These are phyloP conservation scores for Chrysaora quinquecirrha DNA, from an alignment of 30 jellyfish, hydroid and myxozoan species.

Conservation along the genomic window DNA sequence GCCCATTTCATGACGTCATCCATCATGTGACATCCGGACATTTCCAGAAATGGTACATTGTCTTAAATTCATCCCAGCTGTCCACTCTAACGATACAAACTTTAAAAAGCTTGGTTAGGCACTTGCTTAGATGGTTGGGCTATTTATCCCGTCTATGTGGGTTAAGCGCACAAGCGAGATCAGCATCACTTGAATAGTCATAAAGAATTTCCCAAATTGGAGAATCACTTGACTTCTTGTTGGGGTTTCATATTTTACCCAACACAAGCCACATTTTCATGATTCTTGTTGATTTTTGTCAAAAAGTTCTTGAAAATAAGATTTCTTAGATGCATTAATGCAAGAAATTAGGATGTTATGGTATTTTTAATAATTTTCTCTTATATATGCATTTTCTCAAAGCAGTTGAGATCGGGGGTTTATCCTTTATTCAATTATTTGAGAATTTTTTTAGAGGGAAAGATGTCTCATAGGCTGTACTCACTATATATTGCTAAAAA, in stretches of 20 bases:
- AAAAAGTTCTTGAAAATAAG: too few species aligned
- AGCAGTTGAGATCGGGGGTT: conserved; percentile 11
- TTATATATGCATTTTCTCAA: neutral
- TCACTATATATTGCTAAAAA: neutral
- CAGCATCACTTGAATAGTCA: neutral
- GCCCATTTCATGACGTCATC: conserved; percentile 26
- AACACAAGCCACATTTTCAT: conserved; percentile 16
- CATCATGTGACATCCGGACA: neutral
- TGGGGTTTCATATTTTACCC: conserved; percentile 6
- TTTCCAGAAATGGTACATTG: neutral
- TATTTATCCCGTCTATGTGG: too few species aligned
- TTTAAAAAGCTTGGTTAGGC: neutral
- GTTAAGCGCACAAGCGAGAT: neutral
- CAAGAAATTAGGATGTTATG: conserved; percentile 1
- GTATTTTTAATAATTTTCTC: neutral
- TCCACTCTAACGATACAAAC: neutral
- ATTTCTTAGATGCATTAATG: conserved; percentile 9
- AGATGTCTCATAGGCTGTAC: neutral
- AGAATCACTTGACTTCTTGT: neutral
- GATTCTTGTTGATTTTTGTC: too few species aligned
- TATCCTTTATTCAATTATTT: conserved; percentile 2
- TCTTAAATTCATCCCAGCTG: neutral
- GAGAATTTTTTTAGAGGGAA: too few species aligned
- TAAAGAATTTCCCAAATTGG: conserved; percentile 2
- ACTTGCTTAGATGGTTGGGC: neutral